Evolutionary conservation across 1,140 invertebrate genomes (phyloP), one percentile per base, ranked within the genome.

Genomic region (Atta texana): DNA sequence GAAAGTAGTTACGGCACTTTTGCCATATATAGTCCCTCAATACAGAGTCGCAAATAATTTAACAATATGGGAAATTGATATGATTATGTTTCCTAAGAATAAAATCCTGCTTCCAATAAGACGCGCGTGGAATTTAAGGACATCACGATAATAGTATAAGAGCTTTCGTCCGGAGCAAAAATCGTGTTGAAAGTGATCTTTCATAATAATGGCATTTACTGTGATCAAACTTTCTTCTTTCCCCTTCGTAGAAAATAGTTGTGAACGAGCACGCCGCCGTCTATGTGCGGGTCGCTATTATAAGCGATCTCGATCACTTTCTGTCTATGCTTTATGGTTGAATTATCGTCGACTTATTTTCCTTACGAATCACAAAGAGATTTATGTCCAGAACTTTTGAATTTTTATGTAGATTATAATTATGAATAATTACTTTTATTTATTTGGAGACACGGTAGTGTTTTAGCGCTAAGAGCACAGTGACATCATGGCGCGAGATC

Each of bases 21-120:
- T 64, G 84, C 68, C 86, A 72, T 87, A 72, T 89, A 86, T 88
- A 84, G 88, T 89, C 88, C 77, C 76, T 57, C 78, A 82, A 59
- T 63, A 24, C 51, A 18, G 59, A 59, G 86, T 72, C 74, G 64
- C 87, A 92, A 94, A 94, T 93, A 93, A 93, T 94, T 91, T 91
- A 92, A 93, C 89, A 88, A 93, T 87, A 92, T 92, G 86, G 87
- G 75, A 90, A 94, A 94, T 92, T 92, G 92, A 92, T 89, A 91
- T 89, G 88, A 92, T 93, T 93, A 86, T 87, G 55, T 90, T 89
- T 86, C 75, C 55, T 72, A 87, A 87, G 88, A 93, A 90, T 91
- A 92, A 89, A 89, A 91, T 91, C 63, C 53, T 69, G 75, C 74
- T 89, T 68, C 86, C 49, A 89, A 39, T 72, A 89, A 74, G 69